phyloP scores from a whole-genome alignment of 2,888 invertebrate genomes.

The Dynastes grantii region DNA sequence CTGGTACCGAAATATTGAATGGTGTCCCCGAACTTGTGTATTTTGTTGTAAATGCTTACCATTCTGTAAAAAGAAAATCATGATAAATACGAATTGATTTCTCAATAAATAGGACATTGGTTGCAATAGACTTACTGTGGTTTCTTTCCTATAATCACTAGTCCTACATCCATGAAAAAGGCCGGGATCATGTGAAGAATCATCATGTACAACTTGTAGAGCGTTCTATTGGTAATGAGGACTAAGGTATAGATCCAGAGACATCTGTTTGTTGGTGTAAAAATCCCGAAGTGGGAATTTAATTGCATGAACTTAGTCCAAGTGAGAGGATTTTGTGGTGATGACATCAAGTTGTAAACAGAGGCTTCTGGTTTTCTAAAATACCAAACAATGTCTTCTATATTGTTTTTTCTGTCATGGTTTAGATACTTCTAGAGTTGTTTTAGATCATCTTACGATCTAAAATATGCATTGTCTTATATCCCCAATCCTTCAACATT shows the following conservation, averaged over 20 bases:
- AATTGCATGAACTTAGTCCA: constrained; percentile 80
- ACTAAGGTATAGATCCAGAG: constrained; percentile 70
- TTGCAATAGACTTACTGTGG: constrained; percentile 69
- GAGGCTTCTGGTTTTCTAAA: constrained; percentile 50
- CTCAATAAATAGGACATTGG: neutral
- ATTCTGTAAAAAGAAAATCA: constrained; percentile 73
- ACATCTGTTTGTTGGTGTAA: constrained; percentile 72
- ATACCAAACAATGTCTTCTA: too few species aligned
- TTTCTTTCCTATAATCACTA: constrained; percentile 69
- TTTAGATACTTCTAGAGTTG: too few species aligned
- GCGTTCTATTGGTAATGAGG: constrained; percentile 63
- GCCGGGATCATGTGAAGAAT: constrained; percentile 78
- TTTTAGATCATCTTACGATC: too few species aligned
- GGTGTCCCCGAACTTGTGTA: constrained; percentile 84
- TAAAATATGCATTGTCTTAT: too few species aligned
- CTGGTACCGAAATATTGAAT: constrained; percentile 84
- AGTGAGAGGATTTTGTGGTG: constrained; percentile 83
- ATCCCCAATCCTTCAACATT: too few species aligned
- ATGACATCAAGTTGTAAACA: constrained; percentile 70
- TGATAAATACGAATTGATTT: neutral
- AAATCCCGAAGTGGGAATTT: constrained; percentile 72
- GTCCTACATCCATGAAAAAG: constrained; percentile 73
- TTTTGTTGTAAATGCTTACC: constrained; percentile 83
- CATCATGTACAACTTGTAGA: constrained; percentile 70
- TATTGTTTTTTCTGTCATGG: too few species aligned